Evolutionary conservation across 64 coral and sea anemone species (phyloP).

Genomic region (Dendrophyllia cribrosa): DNA sequence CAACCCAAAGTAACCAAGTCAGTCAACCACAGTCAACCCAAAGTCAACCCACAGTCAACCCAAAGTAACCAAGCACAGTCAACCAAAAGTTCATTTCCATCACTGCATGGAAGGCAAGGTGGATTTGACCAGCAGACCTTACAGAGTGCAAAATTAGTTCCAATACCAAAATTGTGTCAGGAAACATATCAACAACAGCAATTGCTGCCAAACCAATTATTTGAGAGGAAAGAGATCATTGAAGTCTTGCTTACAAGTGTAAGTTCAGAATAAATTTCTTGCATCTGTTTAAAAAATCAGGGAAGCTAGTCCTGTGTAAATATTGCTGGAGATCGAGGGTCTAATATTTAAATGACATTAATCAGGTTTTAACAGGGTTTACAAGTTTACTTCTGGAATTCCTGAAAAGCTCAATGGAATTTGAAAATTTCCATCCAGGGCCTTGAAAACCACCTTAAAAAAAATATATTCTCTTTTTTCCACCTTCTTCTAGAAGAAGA

Average conservation of each 20-base stretch:
- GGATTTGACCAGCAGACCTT: not conserved
- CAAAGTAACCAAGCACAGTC: not conserved
- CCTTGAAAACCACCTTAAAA: too few relatives aligned
- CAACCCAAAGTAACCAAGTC: not conserved
- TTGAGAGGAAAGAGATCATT: conserved; percentile 21
- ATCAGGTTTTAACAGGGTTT: too few relatives aligned
- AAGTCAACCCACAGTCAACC: not conserved
- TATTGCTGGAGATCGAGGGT: too few relatives aligned
- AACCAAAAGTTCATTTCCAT: not conserved
- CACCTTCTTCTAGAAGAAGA: too few relatives aligned
- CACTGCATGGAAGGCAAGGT: not conserved
- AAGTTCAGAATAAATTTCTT: not conserved
- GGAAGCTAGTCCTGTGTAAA: too few relatives aligned
- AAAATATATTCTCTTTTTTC: too few relatives aligned
- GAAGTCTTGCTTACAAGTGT: not conserved
- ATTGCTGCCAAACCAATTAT: conserved; percentile 14
- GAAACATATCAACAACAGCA: not conserved
- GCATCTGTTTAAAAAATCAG: not conserved
- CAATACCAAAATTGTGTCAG: not conserved
- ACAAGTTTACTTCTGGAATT: too few relatives aligned
- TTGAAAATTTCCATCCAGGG: too few relatives aligned
- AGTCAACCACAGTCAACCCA: not conserved
- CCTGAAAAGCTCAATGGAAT: too few relatives aligned
- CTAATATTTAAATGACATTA: too few relatives aligned
- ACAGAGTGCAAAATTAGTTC: not conserved